These are phyloP conservation scores for Melanotaenia duboulayi DNA, from an alignment of 2,113 vertebrate genomes.

Conservation along the genomic window DNA sequence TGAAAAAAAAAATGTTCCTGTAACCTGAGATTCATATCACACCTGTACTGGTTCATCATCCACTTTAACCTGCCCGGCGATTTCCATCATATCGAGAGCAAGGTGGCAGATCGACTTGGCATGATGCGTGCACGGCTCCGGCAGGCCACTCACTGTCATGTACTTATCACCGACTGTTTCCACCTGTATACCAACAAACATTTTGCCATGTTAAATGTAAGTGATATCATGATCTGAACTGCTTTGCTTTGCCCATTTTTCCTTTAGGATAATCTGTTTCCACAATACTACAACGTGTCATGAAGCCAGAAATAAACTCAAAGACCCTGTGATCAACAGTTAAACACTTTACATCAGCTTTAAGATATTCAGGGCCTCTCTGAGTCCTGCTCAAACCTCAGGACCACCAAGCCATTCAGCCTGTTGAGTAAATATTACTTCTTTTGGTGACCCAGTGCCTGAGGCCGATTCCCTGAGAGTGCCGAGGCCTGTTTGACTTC, in stretches of 20 bases:
- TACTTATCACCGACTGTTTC: constrained; percentile 99
- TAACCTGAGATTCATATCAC: constrained; percentile 19
- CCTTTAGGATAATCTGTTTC: constrained; percentile 29
- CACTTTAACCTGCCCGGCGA: constrained; percentile 96
- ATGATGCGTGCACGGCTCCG: constrained; percentile 96
- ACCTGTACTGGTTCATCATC: constrained; percentile 97
- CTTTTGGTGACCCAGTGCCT: constrained; percentile 82
- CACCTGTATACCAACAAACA: constrained; percentile 83
- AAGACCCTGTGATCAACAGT: constrained; percentile 73
- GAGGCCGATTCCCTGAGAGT: constrained; percentile 66
- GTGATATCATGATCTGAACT: background rate
- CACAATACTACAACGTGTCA: constrained; percentile 10
- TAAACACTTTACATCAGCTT: constrained; percentile 75
- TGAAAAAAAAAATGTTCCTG: background rate
- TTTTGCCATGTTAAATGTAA: background rate
- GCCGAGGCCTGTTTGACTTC: constrained; percentile 76
- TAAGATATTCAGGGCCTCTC: constrained; percentile 67
- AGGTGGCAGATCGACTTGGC: constrained; percentile 97
- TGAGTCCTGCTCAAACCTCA: constrained; percentile 59
- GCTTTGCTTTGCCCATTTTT: constrained; percentile 18
- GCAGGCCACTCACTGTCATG: constrained; percentile 98
- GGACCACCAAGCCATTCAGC: constrained; percentile 79
- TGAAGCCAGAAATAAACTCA: constrained; percentile 59
- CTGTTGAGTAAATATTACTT: constrained; percentile 83
- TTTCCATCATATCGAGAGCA: constrained; percentile 99